Percentiles rank a stretch among this genome's conserved stretches.
Conservation (phyloP, 92 coral and sea anemone species). For the Bergia sp. region DNA sequence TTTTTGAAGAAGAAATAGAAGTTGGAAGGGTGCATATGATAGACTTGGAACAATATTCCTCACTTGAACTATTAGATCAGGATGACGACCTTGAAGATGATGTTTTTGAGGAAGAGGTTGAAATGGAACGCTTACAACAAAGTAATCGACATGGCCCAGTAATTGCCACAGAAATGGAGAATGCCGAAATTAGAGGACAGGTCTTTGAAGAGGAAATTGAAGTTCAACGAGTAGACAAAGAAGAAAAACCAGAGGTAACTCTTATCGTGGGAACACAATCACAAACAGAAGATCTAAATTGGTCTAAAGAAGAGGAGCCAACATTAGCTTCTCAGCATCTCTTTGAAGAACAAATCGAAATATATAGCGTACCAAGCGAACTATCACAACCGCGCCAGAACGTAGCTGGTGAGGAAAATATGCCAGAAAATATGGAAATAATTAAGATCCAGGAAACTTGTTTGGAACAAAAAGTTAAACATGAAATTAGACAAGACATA, state of each 20-base stretch:
- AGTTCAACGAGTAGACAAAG: slow-evolving; percentile 50
- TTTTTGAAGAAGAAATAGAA: slow-evolving; percentile 49
- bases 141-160: background rate
- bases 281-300: background rate
- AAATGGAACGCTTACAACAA: slow-evolving; percentile 45
- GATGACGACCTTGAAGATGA: slow-evolving; percentile 38
- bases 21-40: slow-evolving; percentile 1
- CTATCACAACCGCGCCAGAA: background rate
- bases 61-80: slow-evolving; percentile 13
- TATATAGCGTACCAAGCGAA: slow-evolving; percentile 24
- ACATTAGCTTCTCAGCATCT: slow-evolving; percentile 5
- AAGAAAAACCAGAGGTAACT: background rate
- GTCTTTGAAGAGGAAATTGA: slow-evolving; percentile 75
- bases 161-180: background rate
- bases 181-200: slow-evolving; percentile 3
- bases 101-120: slow-evolving; percentile 76
- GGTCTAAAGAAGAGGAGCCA: slow-evolving; percentile 32
- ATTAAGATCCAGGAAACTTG: slow-evolving; percentile 1
- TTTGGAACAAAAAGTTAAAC: background rate
- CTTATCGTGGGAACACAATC: background rate
- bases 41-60: slow-evolving; percentile 27
- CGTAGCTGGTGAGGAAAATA: slow-evolving; percentile 16
- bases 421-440: slow-evolving; percentile 40
- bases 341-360: slow-evolving; percentile 64
- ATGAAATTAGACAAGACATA: slow-evolving; percentile 1